phyloP scores from a whole-genome alignment of 2,113 vertebrate genomes.

The Cryptomyrus ogoouensis region DNA sequence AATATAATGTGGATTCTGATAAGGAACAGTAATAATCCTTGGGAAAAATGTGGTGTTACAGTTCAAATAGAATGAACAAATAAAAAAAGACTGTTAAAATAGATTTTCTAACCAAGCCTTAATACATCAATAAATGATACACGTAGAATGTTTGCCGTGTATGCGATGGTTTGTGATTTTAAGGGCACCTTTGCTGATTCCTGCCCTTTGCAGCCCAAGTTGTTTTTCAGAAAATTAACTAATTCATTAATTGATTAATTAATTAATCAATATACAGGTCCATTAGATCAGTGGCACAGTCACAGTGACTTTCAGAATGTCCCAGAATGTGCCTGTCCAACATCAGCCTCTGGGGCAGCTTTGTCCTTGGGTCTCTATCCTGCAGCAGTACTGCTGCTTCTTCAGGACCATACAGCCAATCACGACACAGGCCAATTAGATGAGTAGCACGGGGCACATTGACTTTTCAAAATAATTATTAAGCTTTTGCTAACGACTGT shows the following conservation, averaged over 20 bases:
- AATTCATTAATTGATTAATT: background rate
- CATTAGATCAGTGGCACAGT: background rate
- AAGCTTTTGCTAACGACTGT: constrained; percentile 9
- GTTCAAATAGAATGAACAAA: background rate
- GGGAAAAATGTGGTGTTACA: background rate
- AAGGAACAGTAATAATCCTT: background rate
- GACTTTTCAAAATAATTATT: background rate
- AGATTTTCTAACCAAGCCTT: background rate
- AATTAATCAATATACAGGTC: background rate
- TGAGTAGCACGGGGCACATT: background rate
- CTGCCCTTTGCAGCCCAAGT: background rate
- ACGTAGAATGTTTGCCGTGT: background rate
- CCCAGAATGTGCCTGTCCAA: background rate
- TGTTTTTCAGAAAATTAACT: background rate
- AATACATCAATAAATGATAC: background rate
- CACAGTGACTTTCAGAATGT: background rate
- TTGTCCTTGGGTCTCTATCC: background rate
- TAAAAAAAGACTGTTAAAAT: background rate
- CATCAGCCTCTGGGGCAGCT: background rate
- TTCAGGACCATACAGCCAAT: background rate
- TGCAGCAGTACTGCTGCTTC: background rate
- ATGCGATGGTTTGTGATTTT: background rate
- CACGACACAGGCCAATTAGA: background rate
- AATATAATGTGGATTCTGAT: background rate
- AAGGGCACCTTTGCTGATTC: background rate